Base-by-base conservation (phyloP, 2,888 invertebrate species). In the Drosophila crucigera region DNA sequence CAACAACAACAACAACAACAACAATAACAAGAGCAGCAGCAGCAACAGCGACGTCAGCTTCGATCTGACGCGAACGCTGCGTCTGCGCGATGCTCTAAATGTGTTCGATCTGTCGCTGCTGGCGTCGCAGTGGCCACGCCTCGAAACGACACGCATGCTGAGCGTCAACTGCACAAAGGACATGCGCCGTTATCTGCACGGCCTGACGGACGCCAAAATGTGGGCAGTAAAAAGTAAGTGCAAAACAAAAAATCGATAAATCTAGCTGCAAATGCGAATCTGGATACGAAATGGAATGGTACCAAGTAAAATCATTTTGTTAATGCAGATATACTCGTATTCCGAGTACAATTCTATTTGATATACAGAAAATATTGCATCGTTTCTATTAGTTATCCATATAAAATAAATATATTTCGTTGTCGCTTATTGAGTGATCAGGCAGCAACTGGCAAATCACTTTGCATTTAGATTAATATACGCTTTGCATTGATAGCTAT, bases 181-280 rank as follows among this genome's bases (percentile, higher is more conserved):
- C 79, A 90, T 93, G 90, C 80, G 88, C 47, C 86, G 86, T 70
- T 93, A 93, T 82, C 78, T 94, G 31, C 83, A 83, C 37, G 94
- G 93, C 62, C 85, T 93, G 55, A 85, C 76, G 55, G 74, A 81
- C 16, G 80, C 91, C 47, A 85, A 89, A 59, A 90, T 93, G 80
- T 93, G 93, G 93, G 93, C 93, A 0, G 83, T 93, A 1, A 93
- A 93, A 84, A 93, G 93, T 94, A 81, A 93, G 94, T 92, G 58
- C 41, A 67, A 69, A n/a, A 30, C 22, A 10, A 43, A 30, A 10
- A 43, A 30, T 30, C 5, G 22, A 22, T 33, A 22, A 31, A 10
- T 55, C 4, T 37, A 19, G 19, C 37, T 6, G 1, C 25, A 55
- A 47, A 47, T 16, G 16, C 47, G 16, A 47, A 47, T 41, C n/a